phyloP scores from a whole-genome alignment of 2,888 invertebrate species.

The Deilephila porcellus region DNA sequence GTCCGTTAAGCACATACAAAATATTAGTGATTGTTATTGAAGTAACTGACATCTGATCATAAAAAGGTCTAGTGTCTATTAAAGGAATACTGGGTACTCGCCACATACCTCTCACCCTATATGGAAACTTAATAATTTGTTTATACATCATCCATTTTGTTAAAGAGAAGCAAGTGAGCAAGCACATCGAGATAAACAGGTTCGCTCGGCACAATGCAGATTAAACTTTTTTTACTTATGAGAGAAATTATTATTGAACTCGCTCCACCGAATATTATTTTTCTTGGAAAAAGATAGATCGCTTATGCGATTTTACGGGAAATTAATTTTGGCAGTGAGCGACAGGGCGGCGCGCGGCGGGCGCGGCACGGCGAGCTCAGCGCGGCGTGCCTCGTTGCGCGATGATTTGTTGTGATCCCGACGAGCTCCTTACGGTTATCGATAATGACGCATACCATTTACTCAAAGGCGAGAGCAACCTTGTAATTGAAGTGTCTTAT shows the following conservation, averaged over 20 bases:
- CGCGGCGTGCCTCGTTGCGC: conserved; percentile 51
- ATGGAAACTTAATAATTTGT: conserved; percentile 76
- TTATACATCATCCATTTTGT: conserved; percentile 66
- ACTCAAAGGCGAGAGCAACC: conserved; percentile 64
- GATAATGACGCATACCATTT: conserved; percentile 78
- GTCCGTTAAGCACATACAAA: background rate
- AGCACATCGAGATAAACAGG: conserved; percentile 68
- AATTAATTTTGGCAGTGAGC: conserved; percentile 82
- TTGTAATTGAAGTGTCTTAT: conserved; percentile 69
- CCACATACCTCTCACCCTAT: conserved; percentile 62
- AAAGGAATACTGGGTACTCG: conserved; percentile 60
- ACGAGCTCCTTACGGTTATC: conserved; percentile 69
- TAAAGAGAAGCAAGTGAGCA: conserved; percentile 58
- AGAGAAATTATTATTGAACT: conserved; percentile 69
- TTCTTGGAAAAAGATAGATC: conserved; percentile 80
- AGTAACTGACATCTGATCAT: conserved; percentile 35
- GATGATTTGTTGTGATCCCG: conserved; percentile 76
- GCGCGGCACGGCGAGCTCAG: conserved; percentile 48
- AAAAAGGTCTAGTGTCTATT: conserved; percentile 63
- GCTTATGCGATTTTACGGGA: conserved; percentile 79
- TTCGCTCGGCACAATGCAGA: conserved; percentile 62
- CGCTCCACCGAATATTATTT: conserved; percentile 70
- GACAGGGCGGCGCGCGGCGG: conserved; percentile 52
- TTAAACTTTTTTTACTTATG: conserved; percentile 64
- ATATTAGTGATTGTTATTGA: conserved; percentile 7